Base-by-base conservation (phyloP, 2,888 invertebrate species). In the Trilocha varians region DNA sequence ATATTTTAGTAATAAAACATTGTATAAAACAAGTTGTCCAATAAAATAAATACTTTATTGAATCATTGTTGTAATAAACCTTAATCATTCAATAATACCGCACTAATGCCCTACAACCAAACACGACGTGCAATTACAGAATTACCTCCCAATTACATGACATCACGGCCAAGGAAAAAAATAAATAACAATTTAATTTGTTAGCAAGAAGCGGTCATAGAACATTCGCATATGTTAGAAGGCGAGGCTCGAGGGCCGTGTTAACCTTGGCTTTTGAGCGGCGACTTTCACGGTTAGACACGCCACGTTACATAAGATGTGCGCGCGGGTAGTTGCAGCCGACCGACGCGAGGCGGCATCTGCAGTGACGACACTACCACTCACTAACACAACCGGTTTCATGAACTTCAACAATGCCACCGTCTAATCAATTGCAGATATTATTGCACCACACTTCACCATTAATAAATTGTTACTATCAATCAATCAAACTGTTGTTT, bases 211-310 rank as follows among this genome's bases (percentile, higher is more conserved):
- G 67, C 65, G 62, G 62, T 67, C 67, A 64, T 74, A 70, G 74
- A 74, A 67, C 71, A 70, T 77, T 79, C 71, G 80, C 80, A 75
- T 79, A 71, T 73, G 74, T 67, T 63, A 54, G 53, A 57, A 59
- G 64, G 50, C 68, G 63, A 65, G 66, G 62, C 68, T 65, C 71
- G 78, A 78, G 73, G 79, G 83, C 74, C 79, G 64, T 62, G 71
- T 61, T 82, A 82, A 84, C 85, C 85, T 85, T 85, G 85, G 84
- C 82, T 83, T 83, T 84, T 83, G 82, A 83, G 77, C 76, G 78
- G 77, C 70, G 76, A 84, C 85, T 85, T 85, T 85, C 85, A 85
- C 84, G 85, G 84, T 85, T 84, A 83, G 83, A 78, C 79, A 74
- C 70, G 77, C 55, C 53, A 55, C 51, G 68, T 80, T 83, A 82